Percentiles rank a stretch among this genome's conserved stretches.
These are phyloP conservation scores for Scylla paramamosain DNA, from an alignment of 1,140 invertebrate species.

Conservation along the genomic window DNA sequence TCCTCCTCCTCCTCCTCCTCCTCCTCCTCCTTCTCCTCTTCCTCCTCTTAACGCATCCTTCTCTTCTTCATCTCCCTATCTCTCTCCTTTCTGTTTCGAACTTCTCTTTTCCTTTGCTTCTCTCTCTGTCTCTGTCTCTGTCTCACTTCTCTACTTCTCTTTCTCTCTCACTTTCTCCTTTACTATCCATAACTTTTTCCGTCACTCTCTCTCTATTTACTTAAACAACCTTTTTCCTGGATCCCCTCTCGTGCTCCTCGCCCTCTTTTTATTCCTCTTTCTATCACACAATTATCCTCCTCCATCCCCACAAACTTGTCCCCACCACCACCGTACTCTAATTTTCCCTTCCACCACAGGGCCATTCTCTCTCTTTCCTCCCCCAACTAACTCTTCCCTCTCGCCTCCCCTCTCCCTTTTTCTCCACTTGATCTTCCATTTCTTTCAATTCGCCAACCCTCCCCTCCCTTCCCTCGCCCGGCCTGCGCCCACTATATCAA, in stretches of 20 bases:
- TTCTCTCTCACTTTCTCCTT: neutral
- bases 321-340: neutral
- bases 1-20: no score
- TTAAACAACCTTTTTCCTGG: neutral
- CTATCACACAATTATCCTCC: neutral
- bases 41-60: no score
- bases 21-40: no score
- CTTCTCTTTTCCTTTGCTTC: no score
- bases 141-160: no score
- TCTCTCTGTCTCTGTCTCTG: no score
- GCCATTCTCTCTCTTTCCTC: neutral
- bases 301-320: neutral
- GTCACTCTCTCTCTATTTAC: neutral
- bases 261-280: neutral
- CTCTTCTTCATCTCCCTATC: neutral
- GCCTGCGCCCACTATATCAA: neutral
- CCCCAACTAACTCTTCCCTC: neutral
- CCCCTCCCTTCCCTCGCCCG: neutral
- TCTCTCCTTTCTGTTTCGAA: neutral
- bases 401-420: slow-evolving; percentile 1
- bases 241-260: neutral
- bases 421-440: slow-evolving; percentile 22
- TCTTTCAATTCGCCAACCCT: neutral
- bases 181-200: neutral
- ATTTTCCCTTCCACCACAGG: neutral